A percentile compares a stretch with the other conserved stretches of the same genome.
These are phyloP conservation scores for Myotis findleyi DNA, from an alignment of 2,797 vertebrate genomes.

Conservation along the genomic window DNA sequence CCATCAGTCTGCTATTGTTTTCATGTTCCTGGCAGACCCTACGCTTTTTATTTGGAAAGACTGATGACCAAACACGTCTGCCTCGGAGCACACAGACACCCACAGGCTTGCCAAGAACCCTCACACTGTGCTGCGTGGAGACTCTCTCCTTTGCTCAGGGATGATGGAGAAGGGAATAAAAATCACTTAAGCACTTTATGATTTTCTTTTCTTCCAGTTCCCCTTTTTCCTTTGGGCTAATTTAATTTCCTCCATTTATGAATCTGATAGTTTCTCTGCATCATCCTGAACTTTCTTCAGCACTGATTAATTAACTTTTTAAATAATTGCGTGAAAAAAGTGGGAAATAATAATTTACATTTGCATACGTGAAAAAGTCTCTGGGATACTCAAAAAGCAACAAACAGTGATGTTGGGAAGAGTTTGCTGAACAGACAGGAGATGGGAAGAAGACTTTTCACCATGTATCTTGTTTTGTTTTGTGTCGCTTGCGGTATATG, in stretches of 20 bases:
- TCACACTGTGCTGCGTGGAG: neutral
- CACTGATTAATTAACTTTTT: slow-evolving; percentile 8
- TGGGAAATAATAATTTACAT: neutral
- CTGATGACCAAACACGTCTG: slow-evolving; percentile 72
- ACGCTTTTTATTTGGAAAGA: slow-evolving; percentile 80
- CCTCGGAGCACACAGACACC: slow-evolving; percentile 38
- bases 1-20: slow-evolving; percentile 76
- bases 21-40: slow-evolving; percentile 79
- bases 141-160: neutral
- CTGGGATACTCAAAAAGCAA: neutral
- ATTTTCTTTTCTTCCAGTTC: slow-evolving; percentile 36
- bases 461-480: neutral
- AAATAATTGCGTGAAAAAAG: neutral
- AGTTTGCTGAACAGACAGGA: neutral
- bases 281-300: slow-evolving; percentile 53
- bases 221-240: slow-evolving; percentile 26
- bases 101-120: slow-evolving; percentile 65
- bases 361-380: neutral
- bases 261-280: slow-evolving; percentile 43
- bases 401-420: neutral
- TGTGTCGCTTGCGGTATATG: neutral
- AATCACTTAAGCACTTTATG: slow-evolving; percentile 10
- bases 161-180: slow-evolving; percentile 51
- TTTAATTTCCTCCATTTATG: slow-evolving; percentile 53
- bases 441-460: neutral